phyloP scores from a whole-genome alignment of 1,140 invertebrate genomes.

The Ceratosolen fusciceps region DNA sequence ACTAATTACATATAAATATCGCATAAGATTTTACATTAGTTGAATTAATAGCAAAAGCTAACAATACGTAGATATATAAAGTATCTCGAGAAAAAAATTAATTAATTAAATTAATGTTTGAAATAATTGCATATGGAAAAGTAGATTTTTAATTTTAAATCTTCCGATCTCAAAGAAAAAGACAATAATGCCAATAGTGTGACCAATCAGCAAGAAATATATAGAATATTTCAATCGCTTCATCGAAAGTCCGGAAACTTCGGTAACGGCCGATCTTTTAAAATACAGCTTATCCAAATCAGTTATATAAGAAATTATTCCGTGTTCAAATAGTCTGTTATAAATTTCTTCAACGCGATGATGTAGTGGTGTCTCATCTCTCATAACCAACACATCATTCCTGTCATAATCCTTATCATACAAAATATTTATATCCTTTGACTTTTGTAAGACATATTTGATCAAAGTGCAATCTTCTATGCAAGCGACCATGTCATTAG shows the following conservation, averaged over 20 bases:
- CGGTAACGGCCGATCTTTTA: not conserved
- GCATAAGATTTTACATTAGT: too few relatives aligned
- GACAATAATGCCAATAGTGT: not conserved
- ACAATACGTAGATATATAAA: too few relatives aligned
- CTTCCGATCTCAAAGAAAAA: not conserved
- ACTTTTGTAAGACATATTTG: not conserved
- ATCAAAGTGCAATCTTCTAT: constrained; percentile 17
- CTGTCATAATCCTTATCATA: constrained; percentile 1
- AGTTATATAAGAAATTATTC: not conserved
- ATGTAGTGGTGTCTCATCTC: constrained; percentile 4
- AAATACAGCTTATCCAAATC: constrained; percentile 14
- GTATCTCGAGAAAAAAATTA: too few relatives aligned
- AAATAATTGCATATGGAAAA: too few relatives aligned
- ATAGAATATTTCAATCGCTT: not conserved
- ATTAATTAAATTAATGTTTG: too few relatives aligned
- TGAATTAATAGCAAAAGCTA: too few relatives aligned
- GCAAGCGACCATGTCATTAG: not conserved
- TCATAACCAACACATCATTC: not conserved
- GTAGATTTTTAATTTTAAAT: not conserved
- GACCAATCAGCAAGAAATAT: not conserved
- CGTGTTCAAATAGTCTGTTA: constrained; percentile 3
- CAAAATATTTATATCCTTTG: not conserved
- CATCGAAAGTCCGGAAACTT: not conserved
- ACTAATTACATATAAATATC: too few relatives aligned
- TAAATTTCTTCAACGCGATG: not conserved